Base-by-base conservation (phyloP, 92 coral and sea anemone genomes). In the Chrysogorgia sp. region DNA sequence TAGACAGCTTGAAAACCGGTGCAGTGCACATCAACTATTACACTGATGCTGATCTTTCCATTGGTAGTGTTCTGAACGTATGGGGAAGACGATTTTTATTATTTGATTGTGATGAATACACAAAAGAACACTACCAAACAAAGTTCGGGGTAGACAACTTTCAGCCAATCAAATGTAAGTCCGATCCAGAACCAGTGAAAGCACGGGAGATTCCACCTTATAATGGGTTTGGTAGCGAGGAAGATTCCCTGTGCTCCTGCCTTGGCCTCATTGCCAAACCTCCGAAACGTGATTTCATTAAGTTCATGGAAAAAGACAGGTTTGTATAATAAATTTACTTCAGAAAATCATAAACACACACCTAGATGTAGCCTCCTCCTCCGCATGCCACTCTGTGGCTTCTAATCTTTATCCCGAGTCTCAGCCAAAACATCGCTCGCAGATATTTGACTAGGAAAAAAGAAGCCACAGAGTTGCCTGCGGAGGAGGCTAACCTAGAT, bases 271-370 rank as follows among this genome's bases (percentile, higher is more conserved):
- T 92, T 40, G 96, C 98, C 14, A 93, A 93, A 76, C 98, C 98
- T 58, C 92, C 98, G 31, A 88, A 88, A 77, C 79, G 96, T 69
- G 98, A 93, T 74, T 93, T 93, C 81, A 92, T 88, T 85, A 93
- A 93, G 58, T 93, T 93, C 69, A 93, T 93, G 98, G 92, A 93
- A 57, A 93, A 93, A 85, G 98, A 93, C 90, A 91, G 98, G 96
- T 93, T 58, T 7, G 88, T 31, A 5, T 12, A 9, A 0, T 17
- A 13, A 7, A 14, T 68, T 19, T 1, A 10, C 30, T 19, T 32
- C 31, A 1, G 41, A 24, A 31, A 31, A 7, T 59, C 32, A 22
- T 7, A 14, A n/a, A n/a, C n/a, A n/a, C n/a, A n/a, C n/a, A n/a
- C n/a, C n/a, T n/a, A n/a, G n/a, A n/a, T n/a, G n/a, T n/a, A n/a